Base-by-base conservation (phyloP, 2,888 invertebrate species). In the Heteromurus nitidus region DNA sequence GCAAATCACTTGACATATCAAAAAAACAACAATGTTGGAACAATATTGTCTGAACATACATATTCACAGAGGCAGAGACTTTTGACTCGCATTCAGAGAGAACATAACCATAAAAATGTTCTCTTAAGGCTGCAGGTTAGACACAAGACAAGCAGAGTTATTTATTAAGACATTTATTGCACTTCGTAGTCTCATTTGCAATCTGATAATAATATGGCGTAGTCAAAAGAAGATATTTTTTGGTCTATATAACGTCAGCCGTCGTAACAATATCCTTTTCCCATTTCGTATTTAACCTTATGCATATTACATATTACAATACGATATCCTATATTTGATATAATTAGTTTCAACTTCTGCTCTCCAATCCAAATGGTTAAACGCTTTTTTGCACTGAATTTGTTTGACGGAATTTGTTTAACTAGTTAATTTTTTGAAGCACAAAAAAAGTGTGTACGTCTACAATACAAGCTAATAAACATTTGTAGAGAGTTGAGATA, bases 121-220 rank as follows among this genome's bases (percentile, higher is more conserved):
- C n/a, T n/a, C n/a, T n/a, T n/a, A n/a, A n/a, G n/a, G n/a, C n/a
- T 64, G 42, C 13, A 62, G 62, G 60, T 55, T 80, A 31, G 31
- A 60, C 65, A 50, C 26, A 70, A 64, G 80, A 79, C 72, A 31
- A 42, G 58, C 28, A 18, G 81, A 81, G 81, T 81, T 81, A 81
- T 81, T 81, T 81, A 81, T 81, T 81, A 75, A 81, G 81, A 81
- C 81, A 75, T 81, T 81, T 81, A 81, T 81, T 81, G 70, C 75
- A 70, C 80, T 81, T 74, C 36, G 68, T 74, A 81, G 74, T 70
- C 81, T 81, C 81, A 81, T 81, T 81, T 81, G 81, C 81, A 75
- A 81, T 68, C 73, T 67, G 62, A 80, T 80, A 80, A 65, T 64
- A 47, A 47, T 47, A 47, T 3, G 47, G 47, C 47, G n/a, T n/a